Evolutionary conservation across 2,113 vertebrate species (phyloP).

Genomic region (Brienomyrus brachyistius): DNA sequence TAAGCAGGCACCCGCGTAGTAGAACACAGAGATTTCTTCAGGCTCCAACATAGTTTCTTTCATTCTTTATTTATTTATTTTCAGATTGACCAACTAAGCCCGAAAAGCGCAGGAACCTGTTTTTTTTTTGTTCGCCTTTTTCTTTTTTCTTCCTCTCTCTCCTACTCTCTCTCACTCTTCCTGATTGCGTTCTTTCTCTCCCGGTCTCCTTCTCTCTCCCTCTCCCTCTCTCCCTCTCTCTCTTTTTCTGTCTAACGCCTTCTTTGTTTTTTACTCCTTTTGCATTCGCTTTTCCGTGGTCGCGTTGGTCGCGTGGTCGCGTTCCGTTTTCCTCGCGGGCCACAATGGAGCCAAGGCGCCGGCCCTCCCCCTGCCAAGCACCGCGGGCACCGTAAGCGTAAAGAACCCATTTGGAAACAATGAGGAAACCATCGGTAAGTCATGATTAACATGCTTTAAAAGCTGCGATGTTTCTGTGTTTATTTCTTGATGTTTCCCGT

Average conservation of each 20-base stretch:
- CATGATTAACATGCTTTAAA: constrained; percentile 29
- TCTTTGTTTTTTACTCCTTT: constrained; percentile 35
- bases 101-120: constrained; percentile 35
- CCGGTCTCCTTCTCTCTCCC: constrained; percentile 15
- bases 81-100: constrained; percentile 39
- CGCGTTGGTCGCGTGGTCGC: constrained; percentile 12
- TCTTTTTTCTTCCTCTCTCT: constrained; percentile 25
- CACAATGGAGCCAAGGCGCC: constrained; percentile 42
- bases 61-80: constrained; percentile 29
- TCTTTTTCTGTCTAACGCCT: constrained; percentile 27
- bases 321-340: constrained; percentile 30
- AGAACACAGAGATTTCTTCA: constrained; percentile 53
- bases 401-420: constrained; percentile 40
- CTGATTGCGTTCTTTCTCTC: constrained; percentile 18
- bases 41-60: constrained; percentile 47
- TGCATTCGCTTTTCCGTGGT: constrained; percentile 34
- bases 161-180: constrained; percentile 34
- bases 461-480: constrained; percentile 19
- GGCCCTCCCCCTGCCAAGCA: constrained; percentile 40
- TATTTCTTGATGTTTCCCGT: constrained; percentile 25
- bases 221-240: constrained; percentile 31
- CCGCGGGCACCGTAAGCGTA: constrained; percentile 36
- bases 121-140: constrained; percentile 33
- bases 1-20: constrained; percentile 68
- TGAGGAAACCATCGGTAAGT: constrained; percentile 52